Percentiles rank a stretch among this genome's conserved stretches.
Conservation (phyloP, 2,888 invertebrate genomes). For the Calameuta filiformis region DNA sequence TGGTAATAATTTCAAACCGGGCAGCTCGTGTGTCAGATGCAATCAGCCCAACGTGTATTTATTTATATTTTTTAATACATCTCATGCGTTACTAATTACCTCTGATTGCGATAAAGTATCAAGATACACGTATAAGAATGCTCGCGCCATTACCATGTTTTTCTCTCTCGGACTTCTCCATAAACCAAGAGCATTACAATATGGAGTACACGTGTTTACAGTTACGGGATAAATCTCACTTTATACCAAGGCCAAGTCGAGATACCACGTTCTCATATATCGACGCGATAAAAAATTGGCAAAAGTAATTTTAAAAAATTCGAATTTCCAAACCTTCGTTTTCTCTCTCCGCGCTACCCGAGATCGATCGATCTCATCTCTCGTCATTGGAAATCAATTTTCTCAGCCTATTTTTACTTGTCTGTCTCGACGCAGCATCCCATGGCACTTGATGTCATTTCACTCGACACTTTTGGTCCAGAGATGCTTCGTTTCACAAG, state of each 20-base stretch:
- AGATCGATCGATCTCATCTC: neutral
- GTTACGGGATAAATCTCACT: neutral
- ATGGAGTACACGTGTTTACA: neutral
- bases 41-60: constrained; percentile 27
- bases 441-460: neutral
- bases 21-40: constrained; percentile 29
- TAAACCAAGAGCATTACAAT: neutral
- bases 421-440: neutral
- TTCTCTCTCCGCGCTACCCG: neutral
- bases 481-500: neutral
- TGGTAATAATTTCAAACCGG: constrained; percentile 26
- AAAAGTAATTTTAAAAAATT: neutral
- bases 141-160: constrained; percentile 1
- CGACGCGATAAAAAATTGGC: neutral
- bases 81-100: constrained; percentile 39
- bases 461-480: neutral
- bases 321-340: neutral
- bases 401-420: neutral
- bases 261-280: neutral
- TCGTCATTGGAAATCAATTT: neutral
- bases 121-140: constrained; percentile 19
- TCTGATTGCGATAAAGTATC: constrained; percentile 40
- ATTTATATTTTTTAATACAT: constrained; percentile 32
- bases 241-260: neutral
- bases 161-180: neutral